These are phyloP conservation scores for Corvus hawaiiensis DNA, from an alignment of 2,113 vertebrate genomes.

Conservation along the genomic window DNA sequence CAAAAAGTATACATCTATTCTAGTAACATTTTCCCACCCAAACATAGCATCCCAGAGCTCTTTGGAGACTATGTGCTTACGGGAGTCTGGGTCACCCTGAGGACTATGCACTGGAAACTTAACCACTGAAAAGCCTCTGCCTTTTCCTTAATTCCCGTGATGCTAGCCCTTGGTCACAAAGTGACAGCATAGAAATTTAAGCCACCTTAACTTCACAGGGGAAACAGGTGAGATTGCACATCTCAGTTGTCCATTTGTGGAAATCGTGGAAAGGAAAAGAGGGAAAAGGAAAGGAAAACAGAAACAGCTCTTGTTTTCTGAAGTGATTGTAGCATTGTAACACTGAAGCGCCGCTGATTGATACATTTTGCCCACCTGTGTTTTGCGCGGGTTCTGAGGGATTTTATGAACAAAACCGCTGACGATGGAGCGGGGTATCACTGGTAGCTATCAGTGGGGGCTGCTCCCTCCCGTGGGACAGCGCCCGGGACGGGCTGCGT, in stretches of 20 bases:
- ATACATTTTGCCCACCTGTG: not conserved
- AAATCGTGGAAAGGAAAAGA: not conserved
- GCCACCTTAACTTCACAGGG: not conserved
- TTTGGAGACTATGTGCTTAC: not conserved
- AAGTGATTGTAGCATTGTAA: not conserved
- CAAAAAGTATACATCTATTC: not conserved
- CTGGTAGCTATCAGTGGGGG: no score
- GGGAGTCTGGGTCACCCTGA: not conserved
- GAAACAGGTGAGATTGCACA: not conserved
- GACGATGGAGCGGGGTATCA: not conserved
- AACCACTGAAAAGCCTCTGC: not conserved
- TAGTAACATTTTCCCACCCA: slow-evolving; percentile 42
- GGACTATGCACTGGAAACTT: not conserved
- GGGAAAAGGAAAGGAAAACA: not conserved
- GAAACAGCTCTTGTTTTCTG: not conserved
- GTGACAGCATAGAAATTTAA: not conserved
- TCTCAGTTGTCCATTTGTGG: not conserved
- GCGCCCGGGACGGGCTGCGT: not conserved
- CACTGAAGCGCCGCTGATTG: no score
- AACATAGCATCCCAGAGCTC: not conserved
- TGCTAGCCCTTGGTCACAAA: not conserved
- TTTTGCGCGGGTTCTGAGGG: not conserved
- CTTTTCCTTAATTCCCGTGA: not conserved
- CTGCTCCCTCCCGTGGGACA: not conserved
- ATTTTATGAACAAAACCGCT: not conserved